Percentiles rank a stretch among this genome's conserved stretches.
These are phyloP conservation scores for Tinamus guttatus DNA, from an alignment of 2,113 vertebrate genomes.

Conservation along the genomic window DNA sequence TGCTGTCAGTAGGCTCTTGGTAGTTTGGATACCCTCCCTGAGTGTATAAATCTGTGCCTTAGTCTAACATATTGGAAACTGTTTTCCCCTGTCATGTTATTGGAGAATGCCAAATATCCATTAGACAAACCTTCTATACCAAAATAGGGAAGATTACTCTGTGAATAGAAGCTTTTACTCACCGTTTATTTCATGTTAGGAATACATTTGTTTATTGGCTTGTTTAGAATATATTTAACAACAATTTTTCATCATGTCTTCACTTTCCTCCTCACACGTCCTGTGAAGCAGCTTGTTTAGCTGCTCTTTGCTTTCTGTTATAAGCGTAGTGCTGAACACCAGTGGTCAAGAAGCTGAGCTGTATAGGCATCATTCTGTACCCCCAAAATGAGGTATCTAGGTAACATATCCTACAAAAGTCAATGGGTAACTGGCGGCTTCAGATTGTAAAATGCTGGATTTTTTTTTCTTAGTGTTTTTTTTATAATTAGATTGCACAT, in stretches of 20 bases:
- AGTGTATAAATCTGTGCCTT: background rate
- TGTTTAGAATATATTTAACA: background rate
- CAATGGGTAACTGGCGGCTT: background rate
- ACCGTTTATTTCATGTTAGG: background rate
- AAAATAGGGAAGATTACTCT: background rate
- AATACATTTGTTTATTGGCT: background rate
- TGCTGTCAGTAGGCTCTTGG: background rate
- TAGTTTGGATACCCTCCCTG: background rate
- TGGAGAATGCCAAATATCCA: background rate
- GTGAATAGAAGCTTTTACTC: background rate
- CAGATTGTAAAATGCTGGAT: background rate
- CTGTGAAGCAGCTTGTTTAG: background rate
- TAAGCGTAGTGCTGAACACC: background rate
- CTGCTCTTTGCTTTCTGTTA: background rate
- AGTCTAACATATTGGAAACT: background rate
- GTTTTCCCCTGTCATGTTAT: background rate
- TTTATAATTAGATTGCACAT: background rate
- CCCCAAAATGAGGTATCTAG: background rate
- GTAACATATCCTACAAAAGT: background rate
- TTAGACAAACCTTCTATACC: accelerated
- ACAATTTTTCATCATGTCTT: background rate
- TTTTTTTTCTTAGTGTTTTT: background rate
- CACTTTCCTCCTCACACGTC: background rate
- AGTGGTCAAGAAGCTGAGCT: background rate
- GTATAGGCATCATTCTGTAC: background rate